A percentile compares a stretch with the other conserved stretches of the same genome.
Conservation (phyloP, 2,113 vertebrate species). For the Halcyon malimbica region DNA sequence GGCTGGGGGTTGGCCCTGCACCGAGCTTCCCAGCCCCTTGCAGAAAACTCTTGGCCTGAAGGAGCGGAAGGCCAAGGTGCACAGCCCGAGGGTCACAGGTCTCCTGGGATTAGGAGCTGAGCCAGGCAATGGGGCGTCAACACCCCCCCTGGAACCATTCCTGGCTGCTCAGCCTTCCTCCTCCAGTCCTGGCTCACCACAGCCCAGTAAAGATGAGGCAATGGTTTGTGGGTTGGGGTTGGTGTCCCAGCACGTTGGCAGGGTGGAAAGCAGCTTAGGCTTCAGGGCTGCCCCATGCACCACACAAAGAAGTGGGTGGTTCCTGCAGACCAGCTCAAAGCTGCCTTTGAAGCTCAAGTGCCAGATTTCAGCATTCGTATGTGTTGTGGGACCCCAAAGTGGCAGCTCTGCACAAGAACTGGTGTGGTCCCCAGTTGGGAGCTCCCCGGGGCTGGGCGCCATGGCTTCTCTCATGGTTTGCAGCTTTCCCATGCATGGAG, state of each 20-base stretch:
- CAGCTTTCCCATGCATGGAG: accelerated
- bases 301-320: neutral
- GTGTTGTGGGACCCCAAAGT: neutral
- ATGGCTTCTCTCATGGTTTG: neutral
- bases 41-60: accelerated
- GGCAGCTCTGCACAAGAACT: neutral
- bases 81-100: neutral
- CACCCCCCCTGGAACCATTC: neutral
- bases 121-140: neutral
- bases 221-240: neutral
- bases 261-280: neutral
- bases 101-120: neutral
- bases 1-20: neutral
- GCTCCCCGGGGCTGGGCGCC: neutral
- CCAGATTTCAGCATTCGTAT: neutral
- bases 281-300: neutral
- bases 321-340: neutral
- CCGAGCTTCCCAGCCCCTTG: neutral
- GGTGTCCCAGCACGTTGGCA: accelerated
- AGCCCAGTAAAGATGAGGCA: neutral
- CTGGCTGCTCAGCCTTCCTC: neutral
- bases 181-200: neutral
- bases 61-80: neutral
- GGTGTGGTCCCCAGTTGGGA: accelerated
- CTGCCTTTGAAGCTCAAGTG: neutral